phyloP scores from a whole-genome alignment of 35 echinoderm and acorn worm genomes.

The Holothuria glaberrima region DNA sequence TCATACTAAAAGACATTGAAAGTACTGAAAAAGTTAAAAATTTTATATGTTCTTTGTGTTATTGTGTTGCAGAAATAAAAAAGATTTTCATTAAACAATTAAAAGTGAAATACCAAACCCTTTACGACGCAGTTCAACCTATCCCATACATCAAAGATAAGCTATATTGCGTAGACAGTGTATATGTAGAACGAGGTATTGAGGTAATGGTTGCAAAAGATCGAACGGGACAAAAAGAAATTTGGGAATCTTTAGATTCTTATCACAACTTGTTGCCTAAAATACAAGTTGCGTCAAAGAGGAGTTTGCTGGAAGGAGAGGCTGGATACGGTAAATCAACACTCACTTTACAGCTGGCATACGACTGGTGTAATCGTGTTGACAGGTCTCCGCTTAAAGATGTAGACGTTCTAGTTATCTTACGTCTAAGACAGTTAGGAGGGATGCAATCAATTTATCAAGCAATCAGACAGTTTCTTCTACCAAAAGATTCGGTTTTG shows the following conservation, averaged over 20 bases:
- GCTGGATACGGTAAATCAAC: slow-evolving; percentile 24
- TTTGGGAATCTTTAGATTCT: neutral
- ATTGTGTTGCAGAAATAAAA: neutral
- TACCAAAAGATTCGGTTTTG: neutral
- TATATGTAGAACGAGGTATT: slow-evolving; percentile 33
- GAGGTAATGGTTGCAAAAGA: neutral
- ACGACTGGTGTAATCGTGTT: slow-evolving; percentile 11
- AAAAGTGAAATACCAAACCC: neutral
- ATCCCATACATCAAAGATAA: slow-evolving; percentile 35
- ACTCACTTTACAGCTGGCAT: neutral
- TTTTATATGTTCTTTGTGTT: too few species aligned
- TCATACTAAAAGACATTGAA: too few species aligned
- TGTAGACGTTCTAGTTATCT: neutral
- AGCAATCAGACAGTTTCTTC: slow-evolving; percentile 2
- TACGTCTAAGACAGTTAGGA: slow-evolving; percentile 20
- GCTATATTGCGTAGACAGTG: neutral
- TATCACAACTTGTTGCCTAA: slow-evolving; percentile 15
- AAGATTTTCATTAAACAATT: neutral
- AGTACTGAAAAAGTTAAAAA: too few species aligned
- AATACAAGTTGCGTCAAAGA: neutral
- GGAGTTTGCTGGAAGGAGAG: neutral
- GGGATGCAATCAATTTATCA: neutral
- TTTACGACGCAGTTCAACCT: neutral
- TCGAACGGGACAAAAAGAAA: neutral
- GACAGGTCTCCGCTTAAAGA: neutral